Evolutionary conservation across 2,797 vertebrate species (phyloP).

Genomic region (Acomys russatus): DNA sequence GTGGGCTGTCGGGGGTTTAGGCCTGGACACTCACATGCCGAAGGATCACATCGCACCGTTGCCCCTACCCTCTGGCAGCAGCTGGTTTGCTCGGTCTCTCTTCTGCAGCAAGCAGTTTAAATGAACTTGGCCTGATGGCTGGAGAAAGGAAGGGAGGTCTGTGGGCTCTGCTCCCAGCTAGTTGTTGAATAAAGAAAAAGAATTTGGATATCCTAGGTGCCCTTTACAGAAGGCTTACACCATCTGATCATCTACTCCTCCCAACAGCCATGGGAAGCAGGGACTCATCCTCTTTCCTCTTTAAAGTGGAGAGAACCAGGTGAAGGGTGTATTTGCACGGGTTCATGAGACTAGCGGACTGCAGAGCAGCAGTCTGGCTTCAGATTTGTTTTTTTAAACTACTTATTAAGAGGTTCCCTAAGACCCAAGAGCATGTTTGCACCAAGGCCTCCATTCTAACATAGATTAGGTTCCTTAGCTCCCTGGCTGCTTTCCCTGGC

Average conservation of each 20-base stretch:
- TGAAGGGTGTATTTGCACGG: slow-evolving; percentile 21
- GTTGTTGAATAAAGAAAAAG: not conserved
- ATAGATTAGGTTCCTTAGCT: not conserved
- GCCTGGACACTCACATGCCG: not conserved
- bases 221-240: not conserved
- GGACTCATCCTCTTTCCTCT: not conserved
- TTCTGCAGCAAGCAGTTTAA: not conserved
- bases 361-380: not conserved
- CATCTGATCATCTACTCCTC: not conserved
- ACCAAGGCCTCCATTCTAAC: not conserved
- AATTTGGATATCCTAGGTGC: not conserved
- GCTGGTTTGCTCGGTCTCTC: not conserved
- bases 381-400: not conserved
- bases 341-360: not conserved
- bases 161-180: not conserved
- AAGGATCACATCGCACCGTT: not conserved
- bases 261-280: not conserved
- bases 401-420: not conserved
- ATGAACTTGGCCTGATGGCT: not conserved
- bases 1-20: not conserved
- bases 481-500: not conserved
- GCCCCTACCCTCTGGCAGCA: not conserved
- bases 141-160: not conserved
- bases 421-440: not conserved
- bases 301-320: not conserved